Conservation (phyloP, 2,113 vertebrate species). For the Pseudonaja textilis region DNA sequence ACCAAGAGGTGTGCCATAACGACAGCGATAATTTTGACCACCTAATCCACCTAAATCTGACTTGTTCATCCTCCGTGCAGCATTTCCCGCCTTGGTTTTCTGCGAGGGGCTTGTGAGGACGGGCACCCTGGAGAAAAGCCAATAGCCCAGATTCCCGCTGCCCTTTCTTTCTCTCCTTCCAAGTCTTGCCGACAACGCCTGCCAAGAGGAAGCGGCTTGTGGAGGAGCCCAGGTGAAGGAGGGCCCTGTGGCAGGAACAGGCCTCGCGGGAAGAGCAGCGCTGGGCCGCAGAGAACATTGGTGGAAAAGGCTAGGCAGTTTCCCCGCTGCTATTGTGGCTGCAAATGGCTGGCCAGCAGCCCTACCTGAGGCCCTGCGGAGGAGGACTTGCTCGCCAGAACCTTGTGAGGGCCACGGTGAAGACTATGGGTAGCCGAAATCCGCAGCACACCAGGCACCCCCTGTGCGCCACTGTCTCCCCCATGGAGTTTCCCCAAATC, state of each 20-base stretch:
- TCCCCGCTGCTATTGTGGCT: not conserved
- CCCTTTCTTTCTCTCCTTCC: not conserved
- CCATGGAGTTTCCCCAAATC: no score
- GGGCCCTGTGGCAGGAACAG: not conserved
- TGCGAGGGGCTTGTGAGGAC: not conserved
- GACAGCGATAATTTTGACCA: not conserved
- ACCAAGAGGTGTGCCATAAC: not conserved
- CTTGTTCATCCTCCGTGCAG: not conserved
- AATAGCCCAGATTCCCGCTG: not conserved
- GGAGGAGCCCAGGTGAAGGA: not conserved
- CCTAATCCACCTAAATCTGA: not conserved
- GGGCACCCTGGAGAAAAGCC: no score
- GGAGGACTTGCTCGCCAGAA: not conserved
- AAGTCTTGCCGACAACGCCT: not conserved
- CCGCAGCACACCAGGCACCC: no score
- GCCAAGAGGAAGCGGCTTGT: not conserved
- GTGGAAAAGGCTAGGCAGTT: not conserved
- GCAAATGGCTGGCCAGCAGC: not conserved
- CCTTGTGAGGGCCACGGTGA: no score
- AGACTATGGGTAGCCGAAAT: no score
- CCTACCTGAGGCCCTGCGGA: not conserved
- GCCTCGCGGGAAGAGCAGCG: no score
- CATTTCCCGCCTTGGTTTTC: not conserved
- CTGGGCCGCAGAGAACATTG: no score
- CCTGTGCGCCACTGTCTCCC: no score